Base-by-base conservation (phyloP, 2,113 vertebrate species). In the Dicrurus megarhynchus region DNA sequence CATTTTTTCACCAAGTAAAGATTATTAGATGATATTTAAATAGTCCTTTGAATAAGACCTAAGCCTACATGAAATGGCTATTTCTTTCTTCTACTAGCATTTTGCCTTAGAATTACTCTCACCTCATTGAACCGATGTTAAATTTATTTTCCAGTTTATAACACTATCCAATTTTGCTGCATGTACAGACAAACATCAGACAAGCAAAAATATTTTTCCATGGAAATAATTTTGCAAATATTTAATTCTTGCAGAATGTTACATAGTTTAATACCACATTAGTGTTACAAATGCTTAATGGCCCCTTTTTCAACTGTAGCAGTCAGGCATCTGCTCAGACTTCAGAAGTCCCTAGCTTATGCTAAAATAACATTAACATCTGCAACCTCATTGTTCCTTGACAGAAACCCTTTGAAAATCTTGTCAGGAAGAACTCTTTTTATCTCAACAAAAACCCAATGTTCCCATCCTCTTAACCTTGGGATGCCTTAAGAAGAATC, bases 351-450 rank as follows among this genome's bases (percentile, higher is more conserved):
- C 20, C 37, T 76, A 69, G 53, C 20, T 84, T 15, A 33, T 79
- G 35, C 67, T 85, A 76, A 84, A 93, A 67, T 84, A 77, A 60
- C 55, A 70, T 26, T 49, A 87, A 59, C 41, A 76, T 47, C 75
- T 91, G 71, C 49, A 73, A 56, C 47, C 33, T 82, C 52, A 32
- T 61, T 75, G 39, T 74, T 85, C 39, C n/a, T 56, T 89, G 60
- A 78, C 33, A 91, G 56, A 84, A 91, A 60, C 27, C 11, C n/a
- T 83, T 88, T 80, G 76, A 90, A 93, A 95, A 74, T 89, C 59
- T 37, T 76, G 19, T 47, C 53, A 88, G 53, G 55, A 75, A 65
- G n/a, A 83, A 37, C 21, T 74, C 60, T 49, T 80, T 63, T 55
- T 74, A 71, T 64, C 65, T 85, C 81, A 76, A 71, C 49, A 82